Conservation (phyloP, 2,797 vertebrate genomes). For the Bothrops alternatus region DNA sequence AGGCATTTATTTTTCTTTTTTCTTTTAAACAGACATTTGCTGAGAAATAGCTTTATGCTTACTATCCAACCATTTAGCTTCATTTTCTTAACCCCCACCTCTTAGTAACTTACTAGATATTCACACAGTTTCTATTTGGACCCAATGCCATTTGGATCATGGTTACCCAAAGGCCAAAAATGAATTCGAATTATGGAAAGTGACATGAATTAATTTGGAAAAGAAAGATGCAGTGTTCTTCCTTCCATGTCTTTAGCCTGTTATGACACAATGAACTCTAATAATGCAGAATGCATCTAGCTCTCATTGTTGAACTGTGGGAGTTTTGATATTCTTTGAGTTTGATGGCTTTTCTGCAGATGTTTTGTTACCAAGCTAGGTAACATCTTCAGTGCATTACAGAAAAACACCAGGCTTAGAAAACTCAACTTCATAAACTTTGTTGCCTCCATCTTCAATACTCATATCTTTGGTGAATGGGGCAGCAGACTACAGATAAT, state of each 20-base stretch:
- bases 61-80: not conserved
- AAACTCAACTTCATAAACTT: not conserved
- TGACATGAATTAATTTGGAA: not conserved
- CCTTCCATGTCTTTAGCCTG: not conserved
- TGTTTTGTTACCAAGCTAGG: not conserved
- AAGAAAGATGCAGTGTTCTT: not conserved
- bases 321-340: not conserved
- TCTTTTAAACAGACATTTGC: slow-evolving; percentile 33
- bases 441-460: not conserved
- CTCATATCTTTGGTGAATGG: not conserved
- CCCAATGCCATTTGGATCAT: not conserved
- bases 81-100: not conserved
- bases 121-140: not conserved
- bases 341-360: not conserved
- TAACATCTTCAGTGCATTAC: not conserved
- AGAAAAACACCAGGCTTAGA: not conserved
- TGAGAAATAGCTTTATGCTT: slow-evolving; percentile 30
- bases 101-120: not conserved
- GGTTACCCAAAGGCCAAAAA: not conserved
- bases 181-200: not conserved
- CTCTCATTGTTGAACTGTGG: not conserved
- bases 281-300: not conserved
- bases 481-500: not conserved
- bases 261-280: not conserved
- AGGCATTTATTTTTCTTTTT: slow-evolving; percentile 41